Evolutionary conservation across 2,113 vertebrate genomes (phyloP), one percentile per base, ranked within the genome.

Genomic region (Raja brachyura): DNA sequence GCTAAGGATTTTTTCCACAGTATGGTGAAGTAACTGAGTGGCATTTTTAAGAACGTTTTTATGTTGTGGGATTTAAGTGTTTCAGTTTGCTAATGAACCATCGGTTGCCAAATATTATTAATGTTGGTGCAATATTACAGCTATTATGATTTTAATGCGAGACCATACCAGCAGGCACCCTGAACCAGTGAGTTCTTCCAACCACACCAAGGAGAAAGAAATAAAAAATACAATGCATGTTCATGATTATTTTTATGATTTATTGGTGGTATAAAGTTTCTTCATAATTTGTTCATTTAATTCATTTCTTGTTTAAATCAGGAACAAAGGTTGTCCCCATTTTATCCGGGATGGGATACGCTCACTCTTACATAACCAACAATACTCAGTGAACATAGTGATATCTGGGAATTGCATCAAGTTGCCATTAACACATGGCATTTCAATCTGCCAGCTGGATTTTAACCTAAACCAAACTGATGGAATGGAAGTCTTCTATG

Each of bases 71-170:
- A 88, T 66, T 88, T 88, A 88, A n/a, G 14, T 28, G 22, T 5
- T 88, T 88, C 63, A 56, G 59, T 88, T 88, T 66, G 59, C 39
- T 74, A 68, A 48, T 48, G 68, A 73, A 13, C 39, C 18, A 54
- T 48, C 73, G 70, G 70, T 92, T 92, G 90, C 63, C 33, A 92
- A 92, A 92, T 74, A 9, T 70, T 73, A 92, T 73, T 54, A 92
- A 54, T 73, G 39, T 28, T 73, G 20, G 68, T 25, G 68, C 33
- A 92, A 92, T 13, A 48, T 70, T 92, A 92, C 68, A 39, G 83
- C 68, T 92, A 39, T 92, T 74, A 92, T 28, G 66, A 73, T 68
- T 73, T 39, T 73, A 92, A 73, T 28, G 54, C 39, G 39, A 68
- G 73, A 92, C 73, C 31, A 92, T 54, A 70, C 18, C 14, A 48